Conservation (phyloP, 1,140 invertebrate species). For the Armadillidium nasatum region DNA sequence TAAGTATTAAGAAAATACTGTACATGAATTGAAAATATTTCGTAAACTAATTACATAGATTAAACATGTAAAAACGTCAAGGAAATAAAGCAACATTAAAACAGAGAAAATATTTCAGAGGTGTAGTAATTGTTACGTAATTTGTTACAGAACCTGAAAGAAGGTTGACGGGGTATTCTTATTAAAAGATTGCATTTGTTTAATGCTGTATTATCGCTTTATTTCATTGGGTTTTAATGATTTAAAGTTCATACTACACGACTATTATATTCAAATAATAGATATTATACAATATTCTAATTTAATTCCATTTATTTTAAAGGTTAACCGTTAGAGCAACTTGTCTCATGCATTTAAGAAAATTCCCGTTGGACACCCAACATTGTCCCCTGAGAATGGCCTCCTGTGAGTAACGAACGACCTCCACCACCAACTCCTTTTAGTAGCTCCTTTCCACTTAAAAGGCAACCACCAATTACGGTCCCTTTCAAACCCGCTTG, state of each 20-base stretch:
- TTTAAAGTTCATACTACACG: too few species aligned
- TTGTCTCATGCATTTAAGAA: constrained; percentile 62
- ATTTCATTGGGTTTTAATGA: not conserved
- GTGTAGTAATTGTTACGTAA: too few species aligned
- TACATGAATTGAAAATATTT: too few species aligned
- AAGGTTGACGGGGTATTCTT: too few species aligned
- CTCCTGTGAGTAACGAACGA: constrained; percentile 56
- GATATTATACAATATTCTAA: constrained; percentile 19
- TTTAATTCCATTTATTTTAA: constrained; percentile 32
- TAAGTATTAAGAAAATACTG: too few species aligned
- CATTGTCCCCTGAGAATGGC: constrained; percentile 58
- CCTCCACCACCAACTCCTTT: not conserved
- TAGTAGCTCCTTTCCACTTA: not conserved
- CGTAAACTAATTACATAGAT: too few species aligned
- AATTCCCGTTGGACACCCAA: constrained; percentile 64
- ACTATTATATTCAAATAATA: not conserved
- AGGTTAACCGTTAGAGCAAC: constrained; percentile 63
- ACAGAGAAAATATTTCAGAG: too few species aligned
- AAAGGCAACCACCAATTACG: not conserved
- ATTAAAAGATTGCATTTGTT: too few species aligned
- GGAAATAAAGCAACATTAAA: too few species aligned
- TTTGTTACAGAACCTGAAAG: too few species aligned
- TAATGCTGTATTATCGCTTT: not conserved
- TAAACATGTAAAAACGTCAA: too few species aligned
- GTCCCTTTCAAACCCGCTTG: not conserved